Conservation (phyloP, 2,797 vertebrate species). For the Acanthopagrus latus region DNA sequence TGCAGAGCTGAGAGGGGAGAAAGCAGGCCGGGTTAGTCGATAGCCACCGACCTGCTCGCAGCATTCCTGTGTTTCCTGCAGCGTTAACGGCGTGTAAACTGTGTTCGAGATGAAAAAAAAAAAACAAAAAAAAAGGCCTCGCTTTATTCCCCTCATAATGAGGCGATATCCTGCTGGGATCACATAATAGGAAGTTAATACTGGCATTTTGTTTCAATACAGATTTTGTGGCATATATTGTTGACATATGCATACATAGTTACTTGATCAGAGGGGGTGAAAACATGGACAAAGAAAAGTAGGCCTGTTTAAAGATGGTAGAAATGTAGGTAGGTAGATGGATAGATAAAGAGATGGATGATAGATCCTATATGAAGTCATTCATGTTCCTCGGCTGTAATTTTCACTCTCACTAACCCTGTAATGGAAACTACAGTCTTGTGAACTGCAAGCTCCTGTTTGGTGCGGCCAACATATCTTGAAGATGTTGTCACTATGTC, state of each 20-base stretch:
- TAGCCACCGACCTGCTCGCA: slow-evolving; percentile 61
- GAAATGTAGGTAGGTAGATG: neutral
- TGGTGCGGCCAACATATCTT: slow-evolving; percentile 70
- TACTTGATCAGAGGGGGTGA: neutral
- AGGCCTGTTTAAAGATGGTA: neutral
- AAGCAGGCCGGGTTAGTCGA: slow-evolving; percentile 65
- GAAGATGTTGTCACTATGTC: slow-evolving; percentile 69
- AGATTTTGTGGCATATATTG: neutral
- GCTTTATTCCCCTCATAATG: slow-evolving; percentile 39
- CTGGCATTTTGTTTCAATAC: neutral
- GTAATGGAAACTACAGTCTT: slow-evolving; percentile 48
- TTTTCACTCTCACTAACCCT: slow-evolving; percentile 19
- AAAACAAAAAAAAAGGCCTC: slow-evolving; percentile 11
- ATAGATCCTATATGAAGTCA: neutral
- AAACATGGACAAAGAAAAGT: neutral
- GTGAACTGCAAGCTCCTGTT: slow-evolving; percentile 56
- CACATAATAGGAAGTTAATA: neutral
- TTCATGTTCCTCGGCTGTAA: slow-evolving; percentile 13
- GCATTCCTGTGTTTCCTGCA: slow-evolving; percentile 58
- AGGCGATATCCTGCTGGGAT: slow-evolving; percentile 20
- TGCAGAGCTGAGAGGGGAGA: slow-evolving; percentile 65
- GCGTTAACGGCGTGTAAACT: slow-evolving; percentile 51
- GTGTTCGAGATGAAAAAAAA: slow-evolving; percentile 26
- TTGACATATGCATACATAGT: neutral
- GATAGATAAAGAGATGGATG: neutral